Base-by-base conservation (phyloP, 2,888 invertebrate species). In the Synergus itoensis region DNA sequence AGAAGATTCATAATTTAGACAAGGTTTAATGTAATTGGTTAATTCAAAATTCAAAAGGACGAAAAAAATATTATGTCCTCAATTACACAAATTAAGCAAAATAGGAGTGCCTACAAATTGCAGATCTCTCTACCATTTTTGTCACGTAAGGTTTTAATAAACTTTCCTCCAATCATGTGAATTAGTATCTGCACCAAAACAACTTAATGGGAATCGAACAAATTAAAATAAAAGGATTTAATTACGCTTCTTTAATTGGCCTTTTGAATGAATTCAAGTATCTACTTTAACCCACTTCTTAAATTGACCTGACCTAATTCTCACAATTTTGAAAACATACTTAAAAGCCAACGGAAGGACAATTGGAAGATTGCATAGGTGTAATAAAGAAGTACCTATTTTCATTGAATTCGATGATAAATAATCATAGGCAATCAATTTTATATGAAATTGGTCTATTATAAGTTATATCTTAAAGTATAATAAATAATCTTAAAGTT, bases 231-330 rank as follows among this genome's bases (percentile, higher is more conserved):
- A 45, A 11, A 16, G n/a, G 4, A 73, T 53, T 48, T 53, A 73
- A 73, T 73, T 73, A 53, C 9, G 48, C 4, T 73, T 48, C 73
- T 40, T 53, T 53, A 36, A 73, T 73, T 73, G 48, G 12, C 11
- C 73, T 53, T 48, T 73, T 53, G 9, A n/a, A 28, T 28, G 28
- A 36, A 73, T 73, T 53, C 53, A 73, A 48, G 53, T 36, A 73
- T 48, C 28, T 53, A 1, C 53, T 73, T 53, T 53, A n/a, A 48
- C 48, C 53, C 28, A 36, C 28, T 73, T 73, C 48, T 28, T 28
- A 36, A 48, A 73, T 73, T 21, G 36, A 21, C 36, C 28, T 53
- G 45, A 73, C 53, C 53, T 36, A 14, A 53, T 73, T 73, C 21
- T 48, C 28, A 36, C n/a, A 14, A 28, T 62, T 62, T 62, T 7